A percentile compares a stretch with the other conserved stretches of the same genome.
These are phyloP conservation scores for Epinephelus lanceolatus DNA, from an alignment of 2,113 vertebrate genomes.

Conservation along the genomic window DNA sequence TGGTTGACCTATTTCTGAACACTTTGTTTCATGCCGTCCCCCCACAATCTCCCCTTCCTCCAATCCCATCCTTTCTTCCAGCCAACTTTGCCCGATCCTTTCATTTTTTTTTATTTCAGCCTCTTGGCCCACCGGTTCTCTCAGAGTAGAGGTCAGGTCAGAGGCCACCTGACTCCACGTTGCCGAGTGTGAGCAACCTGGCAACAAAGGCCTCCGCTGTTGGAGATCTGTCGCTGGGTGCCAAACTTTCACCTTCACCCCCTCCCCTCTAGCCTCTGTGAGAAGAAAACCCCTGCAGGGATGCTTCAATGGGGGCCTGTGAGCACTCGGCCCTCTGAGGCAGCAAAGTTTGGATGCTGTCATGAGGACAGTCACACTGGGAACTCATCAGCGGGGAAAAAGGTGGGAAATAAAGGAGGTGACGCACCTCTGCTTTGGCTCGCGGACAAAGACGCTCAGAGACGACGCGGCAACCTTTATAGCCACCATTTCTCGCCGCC, in stretches of 20 bases:
- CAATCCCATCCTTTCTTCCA: conserved; percentile 61
- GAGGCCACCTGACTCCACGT: conserved; percentile 88
- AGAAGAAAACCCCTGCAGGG: conserved; percentile 86
- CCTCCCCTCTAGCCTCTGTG: conserved; percentile 57
- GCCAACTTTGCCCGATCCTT: conserved; percentile 50
- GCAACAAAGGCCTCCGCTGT: conserved; percentile 88
- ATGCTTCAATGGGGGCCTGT: conserved; percentile 88
- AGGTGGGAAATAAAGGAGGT: conserved; percentile 71
- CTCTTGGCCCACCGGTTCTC: conserved; percentile 80
- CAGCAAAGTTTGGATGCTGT: conserved; percentile 89
- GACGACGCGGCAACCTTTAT: conserved; percentile 50
- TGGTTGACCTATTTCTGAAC: conserved; percentile 82
- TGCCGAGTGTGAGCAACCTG: conserved; percentile 85
- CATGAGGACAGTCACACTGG: conserved; percentile 87
- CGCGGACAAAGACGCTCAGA: conserved; percentile 69
- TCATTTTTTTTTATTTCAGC: conserved; percentile 61
- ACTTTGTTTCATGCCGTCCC: conserved; percentile 76
- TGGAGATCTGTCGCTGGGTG: conserved; percentile 71
- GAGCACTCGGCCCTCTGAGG: conserved; percentile 82
- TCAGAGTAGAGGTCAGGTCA: conserved; percentile 88
- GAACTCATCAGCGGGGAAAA: conserved; percentile 83
- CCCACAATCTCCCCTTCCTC: conserved; percentile 63
- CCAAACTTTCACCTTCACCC: conserved; percentile 82
- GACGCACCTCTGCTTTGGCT: conserved; percentile 80
- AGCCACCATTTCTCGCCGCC: conserved; percentile 19